Evolutionary conservation across 2,888 invertebrate species (phyloP), one percentile per base, ranked within the genome.

Genomic region (Cantharis lateralis): DNA sequence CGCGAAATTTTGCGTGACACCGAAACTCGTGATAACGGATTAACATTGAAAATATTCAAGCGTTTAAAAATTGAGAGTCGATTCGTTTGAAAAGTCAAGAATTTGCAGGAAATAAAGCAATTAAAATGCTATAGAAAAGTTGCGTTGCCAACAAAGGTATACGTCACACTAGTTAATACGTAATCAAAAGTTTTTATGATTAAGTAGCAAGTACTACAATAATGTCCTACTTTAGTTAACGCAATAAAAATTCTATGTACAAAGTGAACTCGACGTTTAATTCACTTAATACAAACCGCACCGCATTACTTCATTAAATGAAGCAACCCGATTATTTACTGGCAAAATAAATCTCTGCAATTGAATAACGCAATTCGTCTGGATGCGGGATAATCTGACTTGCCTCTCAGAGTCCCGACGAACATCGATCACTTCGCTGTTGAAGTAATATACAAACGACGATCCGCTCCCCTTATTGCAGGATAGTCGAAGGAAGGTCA

Each of bases 171-270:
- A n/a, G n/a, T 68, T 68, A 76, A 74, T 76, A 78, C 75, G 79
- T 68, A 79, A 79, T 66, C 64, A 70, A 70, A 74, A 66, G 74
- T 74, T 76, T 76, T 71, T 66, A 62, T 70, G 18, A 68, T 68
- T 18, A 32, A 68, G 16, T 64, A 69, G 70, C 20, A 64, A 20
- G 64, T 24, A 66, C 24, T 20, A 66, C 24, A 66, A 66, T 24
- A 75, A 76, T 79, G 79, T 78, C 78, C 79, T 76, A 79, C 79
- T 78, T 79, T 78, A 78, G 74, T 68, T 74, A 75, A 76, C 68
- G 78, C 75, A 74, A 79, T 77, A 77, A 79, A 75, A 78, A 77
- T 73, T 70, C 71, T 24, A 16, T 24, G 64, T 71, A 73, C 71
- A 74, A 71, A 73, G 15, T 48, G 7, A n/a, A 48, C 2, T 48